Evolutionary conservation across 2,888 invertebrate genomes (phyloP).

Genomic region (Heteromyza rotundicornis): DNA sequence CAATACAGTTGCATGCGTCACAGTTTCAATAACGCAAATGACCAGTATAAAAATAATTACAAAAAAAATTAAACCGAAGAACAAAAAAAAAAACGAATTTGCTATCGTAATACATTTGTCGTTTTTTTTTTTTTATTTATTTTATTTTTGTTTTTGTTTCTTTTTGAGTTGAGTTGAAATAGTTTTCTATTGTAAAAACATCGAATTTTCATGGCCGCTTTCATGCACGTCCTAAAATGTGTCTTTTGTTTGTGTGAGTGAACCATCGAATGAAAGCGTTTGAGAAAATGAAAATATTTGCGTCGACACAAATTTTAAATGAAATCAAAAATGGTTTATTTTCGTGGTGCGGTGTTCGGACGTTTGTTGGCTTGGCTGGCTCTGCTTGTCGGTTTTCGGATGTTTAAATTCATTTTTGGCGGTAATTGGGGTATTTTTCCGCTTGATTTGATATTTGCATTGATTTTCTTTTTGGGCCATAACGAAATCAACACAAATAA

Average conservation of each 20-base stretch:
- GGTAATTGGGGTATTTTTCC: slow-evolving; percentile 7
- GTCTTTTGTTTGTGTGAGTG: neutral
- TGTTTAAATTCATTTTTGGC: neutral
- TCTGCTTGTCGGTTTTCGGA: neutral
- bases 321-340: neutral
- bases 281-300: neutral
- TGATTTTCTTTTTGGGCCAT: no score
- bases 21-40: no score
- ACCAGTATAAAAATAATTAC: no score
- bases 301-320: neutral
- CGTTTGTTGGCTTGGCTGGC: neutral
- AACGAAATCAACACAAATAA: no score
- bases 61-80: no score
- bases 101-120: neutral
- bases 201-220: neutral
- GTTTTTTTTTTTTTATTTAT: neutral
- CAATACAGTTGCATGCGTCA: no score
- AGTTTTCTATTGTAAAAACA: no score
- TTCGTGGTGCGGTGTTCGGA: no score
- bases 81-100: no score
- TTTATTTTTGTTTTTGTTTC: neutral
- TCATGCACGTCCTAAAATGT: neutral
- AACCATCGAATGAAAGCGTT: no score
- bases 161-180: no score
- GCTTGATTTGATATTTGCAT: neutral